Evolutionary conservation across 2,888 invertebrate species (phyloP), one percentile per base, ranked within the genome.

Genomic region (Epistrophella euchroma): DNA sequence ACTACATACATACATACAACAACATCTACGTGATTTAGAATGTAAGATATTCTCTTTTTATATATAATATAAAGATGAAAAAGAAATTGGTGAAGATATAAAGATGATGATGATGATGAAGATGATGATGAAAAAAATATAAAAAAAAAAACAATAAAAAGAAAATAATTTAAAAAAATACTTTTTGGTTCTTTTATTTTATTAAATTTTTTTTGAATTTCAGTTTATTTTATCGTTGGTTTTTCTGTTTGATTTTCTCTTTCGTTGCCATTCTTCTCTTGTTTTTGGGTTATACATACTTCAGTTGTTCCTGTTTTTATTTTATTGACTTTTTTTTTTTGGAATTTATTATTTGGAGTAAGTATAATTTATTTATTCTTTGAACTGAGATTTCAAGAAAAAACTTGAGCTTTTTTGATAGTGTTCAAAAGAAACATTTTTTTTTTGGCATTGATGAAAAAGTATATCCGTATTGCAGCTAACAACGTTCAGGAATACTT

Each of bases 1-100:
- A 77, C 68, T 87, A 77, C 71, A 77, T 81, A 81, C 71, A 77
- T 81, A 81, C 68, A 84, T 81, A 85, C 80, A 85, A 84, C 74
- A 84, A 84, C 76, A 81, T 84, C 84, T 81, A 85, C 85, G 88
- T 88, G 88, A 88, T 88, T 88, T 85, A 85, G 85, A 64, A 79
- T 85, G 75, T 88, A 85, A 88, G 88, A 78, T 82, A 74, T 81
- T 88, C 75, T 79, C 87, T 87, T 87, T 87, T 87, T 87, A 85
- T 85, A 88, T 81, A 68, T 75, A 81, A 77, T 85, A 83, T 78
- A 83, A 74, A 83, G 74, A 83, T 75, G 78, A 83, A 73, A 79
- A 79, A 73, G 60, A 79, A 83, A 83, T 87, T 79, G 83, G 84
- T 79, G 74, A 85, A 77, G 58, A 77, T 43, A 47, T 66, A 35